phyloP scores from a whole-genome alignment of 2,113 vertebrate genomes.

The Pollimyrus isidori region DNA sequence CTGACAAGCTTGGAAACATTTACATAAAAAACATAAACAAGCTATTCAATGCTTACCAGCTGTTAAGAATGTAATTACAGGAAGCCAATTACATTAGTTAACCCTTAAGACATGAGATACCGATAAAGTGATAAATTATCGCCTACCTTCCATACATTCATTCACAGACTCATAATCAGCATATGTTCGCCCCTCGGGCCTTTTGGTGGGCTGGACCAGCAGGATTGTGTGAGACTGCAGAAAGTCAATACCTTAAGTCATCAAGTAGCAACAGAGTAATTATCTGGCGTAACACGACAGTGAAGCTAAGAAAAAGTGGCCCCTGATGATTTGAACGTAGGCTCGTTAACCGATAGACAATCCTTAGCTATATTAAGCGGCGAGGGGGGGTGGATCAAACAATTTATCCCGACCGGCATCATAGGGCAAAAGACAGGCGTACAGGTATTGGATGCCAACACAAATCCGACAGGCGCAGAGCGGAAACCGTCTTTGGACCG shows the following conservation, averaged over 20 bases:
- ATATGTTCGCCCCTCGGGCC: conserved; percentile 88
- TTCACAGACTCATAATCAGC: conserved; percentile 94
- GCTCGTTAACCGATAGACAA: background rate
- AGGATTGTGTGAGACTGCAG: conserved; percentile 89
- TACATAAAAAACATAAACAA: background rate
- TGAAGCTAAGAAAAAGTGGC: background rate
- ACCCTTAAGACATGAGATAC: background rate
- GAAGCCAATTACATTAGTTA: background rate
- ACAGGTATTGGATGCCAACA: background rate
- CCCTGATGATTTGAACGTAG: background rate
- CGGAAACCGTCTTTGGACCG: background rate
- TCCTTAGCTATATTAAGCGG: background rate
- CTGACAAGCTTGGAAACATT: background rate
- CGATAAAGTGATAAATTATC: background rate
- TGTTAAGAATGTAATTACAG: background rate
- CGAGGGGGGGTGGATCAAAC: background rate
- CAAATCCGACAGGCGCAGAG: background rate
- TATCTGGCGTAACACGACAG: background rate
- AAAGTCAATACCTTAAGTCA: conserved; percentile 15
- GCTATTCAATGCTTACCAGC: background rate
- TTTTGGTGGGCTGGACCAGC: conserved; percentile 91
- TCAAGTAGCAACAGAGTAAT: background rate
- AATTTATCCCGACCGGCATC: background rate
- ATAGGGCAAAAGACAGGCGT: background rate
- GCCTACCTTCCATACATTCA: conserved; percentile 90